Evolutionary conservation across 2,113 vertebrate genomes (phyloP).

Genomic region (Plestiodon gilberti): DNA sequence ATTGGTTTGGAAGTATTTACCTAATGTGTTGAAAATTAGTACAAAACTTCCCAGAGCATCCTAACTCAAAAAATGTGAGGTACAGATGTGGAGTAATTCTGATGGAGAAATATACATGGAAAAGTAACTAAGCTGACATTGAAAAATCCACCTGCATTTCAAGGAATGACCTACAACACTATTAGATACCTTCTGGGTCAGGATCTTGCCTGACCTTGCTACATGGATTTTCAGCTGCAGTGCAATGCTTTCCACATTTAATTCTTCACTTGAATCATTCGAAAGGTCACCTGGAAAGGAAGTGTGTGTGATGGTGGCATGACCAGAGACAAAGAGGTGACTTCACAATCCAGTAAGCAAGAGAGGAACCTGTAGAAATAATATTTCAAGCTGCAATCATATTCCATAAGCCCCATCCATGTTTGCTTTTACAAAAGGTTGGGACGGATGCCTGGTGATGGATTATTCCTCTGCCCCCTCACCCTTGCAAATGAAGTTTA

Average conservation of each 20-base stretch:
- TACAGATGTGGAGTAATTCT: neutral
- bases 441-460: neutral
- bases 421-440: neutral
- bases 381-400: neutral
- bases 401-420: neutral
- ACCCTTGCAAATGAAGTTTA: slow-evolving; percentile 16
- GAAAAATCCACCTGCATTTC: neutral
- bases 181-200: neutral
- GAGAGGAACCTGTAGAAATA: neutral
- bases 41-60: neutral
- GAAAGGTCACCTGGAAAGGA: neutral
- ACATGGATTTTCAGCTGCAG: neutral
- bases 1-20: neutral
- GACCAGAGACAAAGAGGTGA: neutral
- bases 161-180: neutral
- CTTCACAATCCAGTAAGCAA: neutral
- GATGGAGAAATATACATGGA: neutral
- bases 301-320: neutral
- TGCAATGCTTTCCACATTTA: neutral
- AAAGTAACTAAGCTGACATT: neutral
- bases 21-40: neutral
- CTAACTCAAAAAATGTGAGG: neutral
- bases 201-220: neutral
- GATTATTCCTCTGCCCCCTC: neutral
- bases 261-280: neutral